These are phyloP conservation scores for Thera britannica DNA, from an alignment of 2,888 invertebrate species.

Conservation along the genomic window DNA sequence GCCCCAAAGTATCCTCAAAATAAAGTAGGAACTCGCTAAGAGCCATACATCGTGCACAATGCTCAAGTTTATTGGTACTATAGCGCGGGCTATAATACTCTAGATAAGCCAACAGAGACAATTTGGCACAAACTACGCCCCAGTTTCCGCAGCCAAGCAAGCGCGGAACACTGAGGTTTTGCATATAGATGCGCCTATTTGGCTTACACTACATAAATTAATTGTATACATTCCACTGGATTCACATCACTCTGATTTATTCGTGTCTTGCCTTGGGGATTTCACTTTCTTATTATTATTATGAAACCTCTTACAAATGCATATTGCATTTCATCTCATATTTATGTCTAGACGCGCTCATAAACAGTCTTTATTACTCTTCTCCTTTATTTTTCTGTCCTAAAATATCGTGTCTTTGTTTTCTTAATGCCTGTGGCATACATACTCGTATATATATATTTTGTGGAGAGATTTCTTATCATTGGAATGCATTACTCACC, in stretches of 20 bases:
- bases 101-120: slow-evolving; percentile 83
- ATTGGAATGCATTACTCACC: slow-evolving; percentile 86
- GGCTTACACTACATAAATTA: slow-evolving; percentile 80
- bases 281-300: slow-evolving; percentile 49
- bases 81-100: slow-evolving; percentile 75
- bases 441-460: neutral
- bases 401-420: slow-evolving; percentile 26
- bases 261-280: slow-evolving; percentile 44
- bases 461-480: slow-evolving; percentile 17
- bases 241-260: slow-evolving; percentile 64
- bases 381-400: slow-evolving; percentile 19
- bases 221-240: slow-evolving; percentile 75
- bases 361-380: slow-evolving; percentile 33
- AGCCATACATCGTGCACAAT: slow-evolving; percentile 70
- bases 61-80: slow-evolving; percentile 74
- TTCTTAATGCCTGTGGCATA: slow-evolving; percentile 11
- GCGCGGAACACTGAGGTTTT: slow-evolving; percentile 74
- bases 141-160: slow-evolving; percentile 77
- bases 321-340: slow-evolving; percentile 39
- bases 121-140: slow-evolving; percentile 82
- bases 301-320: slow-evolving; percentile 31
- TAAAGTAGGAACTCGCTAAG: slow-evolving; percentile 63
- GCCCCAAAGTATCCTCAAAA: slow-evolving; percentile 58
- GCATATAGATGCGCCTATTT: slow-evolving; percentile 82
- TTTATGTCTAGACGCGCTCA: slow-evolving; percentile 41